Base-by-base conservation (phyloP, 2,113 vertebrate species). In the Poecilia latipinna region DNA sequence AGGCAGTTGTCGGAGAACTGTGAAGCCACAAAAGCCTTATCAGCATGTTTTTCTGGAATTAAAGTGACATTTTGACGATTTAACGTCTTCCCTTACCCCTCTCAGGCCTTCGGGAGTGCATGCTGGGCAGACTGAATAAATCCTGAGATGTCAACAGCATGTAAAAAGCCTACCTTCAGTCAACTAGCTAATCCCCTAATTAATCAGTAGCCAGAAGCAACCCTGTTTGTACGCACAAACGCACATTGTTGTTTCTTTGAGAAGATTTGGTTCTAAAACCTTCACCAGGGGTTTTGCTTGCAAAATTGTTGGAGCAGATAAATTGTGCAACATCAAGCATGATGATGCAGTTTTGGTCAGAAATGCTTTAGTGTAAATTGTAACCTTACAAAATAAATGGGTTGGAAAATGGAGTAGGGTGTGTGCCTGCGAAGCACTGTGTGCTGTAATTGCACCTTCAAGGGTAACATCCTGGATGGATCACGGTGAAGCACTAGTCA, bases 61-160 rank as follows among this genome's bases (percentile, higher is more conserved):
- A 76, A 79, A 87, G 78, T 88, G 88, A 87, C 84, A 75, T 88
- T 84, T 85, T 85, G 88, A 88, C 61, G 54, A 84, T 86, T 89
- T 75, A 82, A 74, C 24, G 75, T 75, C 88, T 80, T 78, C 73
- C 70, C 61, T 29, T 61, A 24, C 44, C 65, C 66, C 74, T 77
- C 77, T 76, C 12, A 61, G 77, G 42, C 72, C 74, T 74, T 72
- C 74, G 44, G 22, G 71, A 78, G 82, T 78, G 77, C 78, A 78
- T 35, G 39, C 75, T 70, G 82, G 69, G 62, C 72, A 73, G 64
- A 29, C 81, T 35, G 54, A 77, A 82, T 78, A 71, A 82, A 80
- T 85, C 78, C 72, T 65, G 78, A 42, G 64, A 84, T 87, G 73
- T 86, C 86, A 82, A 78, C 77, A 65, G 77, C 77, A 80, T 88